Evolutionary conservation across 2,888 invertebrate species (phyloP).

Genomic region (Eurytoma californica): DNA sequence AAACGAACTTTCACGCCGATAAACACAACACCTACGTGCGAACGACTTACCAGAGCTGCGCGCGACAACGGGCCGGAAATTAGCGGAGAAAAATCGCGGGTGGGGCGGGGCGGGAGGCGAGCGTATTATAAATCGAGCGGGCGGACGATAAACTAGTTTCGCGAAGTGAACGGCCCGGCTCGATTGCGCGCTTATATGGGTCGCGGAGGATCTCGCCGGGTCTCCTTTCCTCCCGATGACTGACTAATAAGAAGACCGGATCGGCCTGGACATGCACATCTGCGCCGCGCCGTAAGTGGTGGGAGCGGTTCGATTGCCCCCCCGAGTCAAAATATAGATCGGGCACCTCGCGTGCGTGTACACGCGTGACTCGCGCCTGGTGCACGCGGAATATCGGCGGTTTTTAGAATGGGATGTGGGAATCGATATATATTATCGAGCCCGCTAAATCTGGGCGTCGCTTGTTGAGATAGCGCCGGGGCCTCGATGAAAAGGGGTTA

Average conservation of each 20-base stretch:
- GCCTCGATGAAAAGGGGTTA: not conserved
- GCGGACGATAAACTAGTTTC: slow-evolving; percentile 12
- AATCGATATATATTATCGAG: slow-evolving; percentile 17
- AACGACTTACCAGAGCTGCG: slow-evolving; percentile 50
- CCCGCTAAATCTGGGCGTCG: slow-evolving; percentile 16
- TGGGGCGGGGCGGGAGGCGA: not conserved
- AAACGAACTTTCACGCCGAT: slow-evolving; percentile 20
- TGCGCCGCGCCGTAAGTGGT: slow-evolving; percentile 9
- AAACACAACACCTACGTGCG: slow-evolving; percentile 17
- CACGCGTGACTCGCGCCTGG: not conserved
- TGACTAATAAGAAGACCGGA: slow-evolving; percentile 61
- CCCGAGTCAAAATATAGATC: slow-evolving; percentile 28
- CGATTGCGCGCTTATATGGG: not conserved
- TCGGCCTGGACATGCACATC: slow-evolving; percentile 56
- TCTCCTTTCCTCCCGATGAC: slow-evolving; percentile 68
- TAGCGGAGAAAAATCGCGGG: not conserved
- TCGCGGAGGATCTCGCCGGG: slow-evolving; percentile 57
- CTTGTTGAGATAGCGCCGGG: slow-evolving; percentile 4
- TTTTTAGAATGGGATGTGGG: slow-evolving; percentile 9
- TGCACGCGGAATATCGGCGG: slow-evolving; percentile 1
- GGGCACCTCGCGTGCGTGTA: not conserved
- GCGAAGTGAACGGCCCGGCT: not conserved
- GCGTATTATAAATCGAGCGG: slow-evolving; percentile 48
- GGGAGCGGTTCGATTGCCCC: slow-evolving; percentile 27
- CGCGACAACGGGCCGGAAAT: not conserved